Evolutionary conservation across 1,140 invertebrate species (phyloP).

Genomic region (Drosophila ananassae): DNA sequence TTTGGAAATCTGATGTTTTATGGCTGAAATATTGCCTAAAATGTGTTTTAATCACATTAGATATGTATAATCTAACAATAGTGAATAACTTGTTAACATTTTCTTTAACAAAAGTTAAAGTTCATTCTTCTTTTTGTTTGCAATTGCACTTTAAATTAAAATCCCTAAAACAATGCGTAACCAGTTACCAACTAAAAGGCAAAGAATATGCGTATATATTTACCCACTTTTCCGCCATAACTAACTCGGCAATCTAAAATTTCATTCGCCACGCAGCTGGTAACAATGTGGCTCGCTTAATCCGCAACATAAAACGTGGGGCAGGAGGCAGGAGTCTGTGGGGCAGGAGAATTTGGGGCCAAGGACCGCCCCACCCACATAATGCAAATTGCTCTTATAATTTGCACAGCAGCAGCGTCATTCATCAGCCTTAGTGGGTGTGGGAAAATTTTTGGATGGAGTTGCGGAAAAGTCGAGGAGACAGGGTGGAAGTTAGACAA

Average conservation of each 20-base stretch:
- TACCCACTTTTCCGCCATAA: slow-evolving; percentile 32
- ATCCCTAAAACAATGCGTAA: not conserved
- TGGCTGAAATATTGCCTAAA: no score
- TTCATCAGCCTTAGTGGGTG: slow-evolving; percentile 69
- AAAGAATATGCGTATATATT: not conserved
- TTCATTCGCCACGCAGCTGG: slow-evolving; percentile 46
- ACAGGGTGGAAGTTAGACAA: slow-evolving; percentile 54
- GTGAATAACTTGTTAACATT: no score
- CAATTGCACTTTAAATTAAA: not conserved
- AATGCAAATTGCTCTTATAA: slow-evolving; percentile 80
- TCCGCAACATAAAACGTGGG: slow-evolving; percentile 33
- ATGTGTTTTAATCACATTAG: no score
- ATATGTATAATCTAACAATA: no score
- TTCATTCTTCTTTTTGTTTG: not conserved
- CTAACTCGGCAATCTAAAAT: slow-evolving; percentile 44
- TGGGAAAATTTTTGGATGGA: slow-evolving; percentile 14
- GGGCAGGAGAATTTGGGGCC: not conserved
- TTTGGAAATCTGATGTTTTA: no score
- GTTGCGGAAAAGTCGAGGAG: not conserved
- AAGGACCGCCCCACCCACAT: slow-evolving; percentile 60
- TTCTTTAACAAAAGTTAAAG: no score
- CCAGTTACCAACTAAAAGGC: no score
- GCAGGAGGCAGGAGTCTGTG: not conserved
- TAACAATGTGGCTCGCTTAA: slow-evolving; percentile 49
- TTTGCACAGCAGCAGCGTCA: slow-evolving; percentile 72